A percentile compares a stretch with the other conserved stretches of the same genome.
These are phyloP conservation scores for Drosophila setosimentum DNA, from an alignment of 2,888 invertebrate species.

Conservation along the genomic window DNA sequence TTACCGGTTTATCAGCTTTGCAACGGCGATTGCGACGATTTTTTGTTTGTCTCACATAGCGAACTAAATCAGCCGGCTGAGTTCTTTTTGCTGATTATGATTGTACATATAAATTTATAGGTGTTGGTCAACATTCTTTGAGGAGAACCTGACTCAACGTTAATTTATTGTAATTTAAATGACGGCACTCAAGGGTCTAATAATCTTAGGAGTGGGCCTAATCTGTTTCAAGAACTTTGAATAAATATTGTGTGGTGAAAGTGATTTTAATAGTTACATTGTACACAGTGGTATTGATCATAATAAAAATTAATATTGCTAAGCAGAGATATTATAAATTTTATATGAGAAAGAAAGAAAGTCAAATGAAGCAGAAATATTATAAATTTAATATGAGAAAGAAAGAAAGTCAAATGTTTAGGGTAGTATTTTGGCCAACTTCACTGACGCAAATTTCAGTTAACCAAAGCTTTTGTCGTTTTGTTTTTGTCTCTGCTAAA, in stretches of 20 bases:
- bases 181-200: not conserved
- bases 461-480: not conserved
- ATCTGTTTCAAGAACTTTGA: not conserved
- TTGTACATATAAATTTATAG: conserved; percentile 40
- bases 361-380: no score
- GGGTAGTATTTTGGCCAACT: not conserved
- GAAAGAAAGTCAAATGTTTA: not conserved
- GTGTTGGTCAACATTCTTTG: conserved; percentile 38
- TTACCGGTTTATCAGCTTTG: conserved; percentile 65
- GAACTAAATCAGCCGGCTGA: conserved; percentile 54
- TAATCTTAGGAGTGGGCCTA: not conserved
- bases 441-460: not conserved
- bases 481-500: conserved; percentile 38
- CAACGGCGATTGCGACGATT: conserved; percentile 24
- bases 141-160: not conserved
- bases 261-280: not conserved
- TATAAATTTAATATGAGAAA: not conserved
- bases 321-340: not conserved
- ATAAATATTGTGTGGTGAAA: not conserved
- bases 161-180: not conserved
- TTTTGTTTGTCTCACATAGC: conserved; percentile 31
- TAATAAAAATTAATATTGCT: not conserved
- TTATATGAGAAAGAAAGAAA: not conserved
- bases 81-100: conserved; percentile 30
- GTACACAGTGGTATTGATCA: not conserved